Evolutionary conservation across 2,888 invertebrate species (phyloP).

Genomic region (Trachelus troglodyta): DNA sequence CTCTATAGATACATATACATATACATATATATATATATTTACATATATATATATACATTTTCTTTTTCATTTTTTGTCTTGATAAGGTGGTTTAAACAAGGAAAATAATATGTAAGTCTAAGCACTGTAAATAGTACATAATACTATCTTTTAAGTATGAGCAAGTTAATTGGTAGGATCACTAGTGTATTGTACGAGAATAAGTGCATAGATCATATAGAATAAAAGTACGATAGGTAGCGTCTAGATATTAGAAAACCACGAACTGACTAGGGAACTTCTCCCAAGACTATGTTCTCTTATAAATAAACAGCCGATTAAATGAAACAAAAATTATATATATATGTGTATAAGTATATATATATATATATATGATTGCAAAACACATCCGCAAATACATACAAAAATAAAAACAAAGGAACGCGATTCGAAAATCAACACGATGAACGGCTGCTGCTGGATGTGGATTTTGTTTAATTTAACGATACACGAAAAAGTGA

Average conservation of each 20-base stretch:
- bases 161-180: constrained; percentile 60
- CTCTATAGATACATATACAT: background rate
- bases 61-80: constrained; percentile 34
- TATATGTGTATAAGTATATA: too few relatives aligned
- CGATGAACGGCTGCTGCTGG: constrained; percentile 47
- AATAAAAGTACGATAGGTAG: constrained; percentile 57
- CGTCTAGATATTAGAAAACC: constrained; percentile 59
- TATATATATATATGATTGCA: too few relatives aligned
- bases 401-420: constrained; percentile 14
- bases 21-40: background rate
- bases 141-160: constrained; percentile 61
- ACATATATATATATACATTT: background rate
- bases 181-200: constrained; percentile 55
- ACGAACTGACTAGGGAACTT: constrained; percentile 59
- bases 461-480: constrained; percentile 59
- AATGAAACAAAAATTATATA: constrained; percentile 29
- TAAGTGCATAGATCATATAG: constrained; percentile 28
- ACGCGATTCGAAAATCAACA: constrained; percentile 37
- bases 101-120: constrained; percentile 47
- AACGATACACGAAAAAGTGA: constrained; percentile 32
- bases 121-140: constrained; percentile 65
- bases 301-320: constrained; percentile 56
- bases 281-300: constrained; percentile 62
- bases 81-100: constrained; percentile 51
- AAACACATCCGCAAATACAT: background rate